These are phyloP conservation scores for Dreissena polymorpha DNA, from an alignment of 1,140 invertebrate genomes.

Conservation along the genomic window DNA sequence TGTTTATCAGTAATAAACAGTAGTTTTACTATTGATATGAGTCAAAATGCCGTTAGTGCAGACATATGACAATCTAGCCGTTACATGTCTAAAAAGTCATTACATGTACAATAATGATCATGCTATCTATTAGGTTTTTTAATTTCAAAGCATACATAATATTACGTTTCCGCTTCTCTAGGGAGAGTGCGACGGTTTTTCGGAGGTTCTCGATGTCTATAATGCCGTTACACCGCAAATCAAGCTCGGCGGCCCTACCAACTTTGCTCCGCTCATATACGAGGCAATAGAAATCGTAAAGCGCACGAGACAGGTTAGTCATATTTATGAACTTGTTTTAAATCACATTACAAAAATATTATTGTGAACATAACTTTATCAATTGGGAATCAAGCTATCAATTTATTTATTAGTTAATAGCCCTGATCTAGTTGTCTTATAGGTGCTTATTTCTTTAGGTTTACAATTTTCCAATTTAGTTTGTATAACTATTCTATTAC, in stretches of 20 bases:
- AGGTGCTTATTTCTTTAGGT: too few relatives aligned
- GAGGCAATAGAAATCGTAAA: slow-evolving; percentile 77
- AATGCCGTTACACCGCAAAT: slow-evolving; percentile 69
- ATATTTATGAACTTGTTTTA: not conserved
- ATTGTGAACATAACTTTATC: too few relatives aligned
- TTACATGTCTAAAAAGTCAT: not conserved
- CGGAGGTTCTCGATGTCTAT: slow-evolving; percentile 63
- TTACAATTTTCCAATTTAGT: too few relatives aligned
- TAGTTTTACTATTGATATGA: too few relatives aligned
- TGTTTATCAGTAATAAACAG: not conserved
- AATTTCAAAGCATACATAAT: too few relatives aligned
- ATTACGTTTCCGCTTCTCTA: not conserved
- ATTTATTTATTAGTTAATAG: too few relatives aligned
- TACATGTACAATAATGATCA: too few relatives aligned
- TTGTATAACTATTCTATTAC: too few relatives aligned
- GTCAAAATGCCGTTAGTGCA: not conserved
- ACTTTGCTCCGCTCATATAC: slow-evolving; percentile 80
- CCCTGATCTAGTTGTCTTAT: too few relatives aligned
- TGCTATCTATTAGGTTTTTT: too few relatives aligned
- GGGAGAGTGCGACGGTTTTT: slow-evolving; percentile 60
- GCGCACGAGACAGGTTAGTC: slow-evolving; percentile 59
- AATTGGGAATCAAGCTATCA: too few relatives aligned
- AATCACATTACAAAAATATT: too few relatives aligned
- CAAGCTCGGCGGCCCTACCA: slow-evolving; percentile 79
- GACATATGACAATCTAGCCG: not conserved